Percentiles rank a stretch among this genome's conserved stretches.
Evolutionary conservation across 2,797 vertebrate species (phyloP).

Genomic region (Sebastes itinus): DNA sequence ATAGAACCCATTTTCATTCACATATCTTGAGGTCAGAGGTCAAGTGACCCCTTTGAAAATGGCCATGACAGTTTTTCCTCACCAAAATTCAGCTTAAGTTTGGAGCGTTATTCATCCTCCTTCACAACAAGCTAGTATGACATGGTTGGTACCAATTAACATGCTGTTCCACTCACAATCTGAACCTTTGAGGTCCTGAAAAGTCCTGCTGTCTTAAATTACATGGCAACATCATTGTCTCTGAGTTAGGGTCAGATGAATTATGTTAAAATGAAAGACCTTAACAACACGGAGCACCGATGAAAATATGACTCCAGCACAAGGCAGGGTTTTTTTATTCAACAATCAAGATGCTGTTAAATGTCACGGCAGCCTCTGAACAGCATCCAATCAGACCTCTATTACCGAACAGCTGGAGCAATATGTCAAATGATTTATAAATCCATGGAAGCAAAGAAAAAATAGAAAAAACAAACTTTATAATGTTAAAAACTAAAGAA

Average conservation of each 20-base stretch:
- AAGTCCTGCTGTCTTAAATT: constrained; percentile 9
- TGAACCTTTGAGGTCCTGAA: background rate
- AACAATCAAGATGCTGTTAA: constrained; percentile 24
- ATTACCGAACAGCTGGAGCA: background rate
- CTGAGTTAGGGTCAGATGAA: background rate
- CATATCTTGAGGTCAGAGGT: too few relatives aligned
- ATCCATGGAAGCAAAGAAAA: background rate
- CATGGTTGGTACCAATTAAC: background rate
- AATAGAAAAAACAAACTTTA: background rate
- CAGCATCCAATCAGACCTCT: background rate
- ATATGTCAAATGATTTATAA: constrained; percentile 3
- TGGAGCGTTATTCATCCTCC: too few relatives aligned
- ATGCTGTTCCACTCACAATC: background rate
- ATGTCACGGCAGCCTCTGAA: constrained; percentile 32
- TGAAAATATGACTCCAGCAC: background rate
- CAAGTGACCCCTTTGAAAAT: too few relatives aligned
- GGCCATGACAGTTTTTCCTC: too few relatives aligned
- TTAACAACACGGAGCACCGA: background rate
- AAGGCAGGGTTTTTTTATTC: background rate
- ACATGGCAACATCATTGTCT: background rate
- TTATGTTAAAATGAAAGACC: background rate
- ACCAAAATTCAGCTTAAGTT: too few relatives aligned
- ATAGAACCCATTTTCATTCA: too few relatives aligned
- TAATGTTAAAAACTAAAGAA: background rate
- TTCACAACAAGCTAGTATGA: too few relatives aligned